Conservation (phyloP, 2,888 invertebrate genomes). For the Nemotelus pantherinus region DNA sequence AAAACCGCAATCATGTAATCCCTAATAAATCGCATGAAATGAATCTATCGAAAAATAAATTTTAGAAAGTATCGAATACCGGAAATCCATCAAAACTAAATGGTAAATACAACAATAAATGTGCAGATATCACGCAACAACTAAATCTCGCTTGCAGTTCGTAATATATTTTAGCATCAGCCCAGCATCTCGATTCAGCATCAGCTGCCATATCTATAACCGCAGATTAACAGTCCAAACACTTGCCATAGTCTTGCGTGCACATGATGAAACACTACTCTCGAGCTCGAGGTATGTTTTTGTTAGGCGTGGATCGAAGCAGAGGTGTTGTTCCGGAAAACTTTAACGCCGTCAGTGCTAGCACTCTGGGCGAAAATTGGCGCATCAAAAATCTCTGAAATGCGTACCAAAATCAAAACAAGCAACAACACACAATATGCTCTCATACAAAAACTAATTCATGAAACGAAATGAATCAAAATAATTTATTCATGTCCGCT, state of each 20-base stretch:
- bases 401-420: no score
- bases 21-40: background rate
- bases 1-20: no score
- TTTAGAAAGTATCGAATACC: slow-evolving; percentile 21
- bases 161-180: no score
- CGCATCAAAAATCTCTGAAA: no score
- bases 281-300: background rate
- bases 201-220: slow-evolving; percentile 15
- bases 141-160: background rate
- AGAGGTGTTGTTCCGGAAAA: background rate
- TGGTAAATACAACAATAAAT: background rate
- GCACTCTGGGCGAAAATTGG: background rate
- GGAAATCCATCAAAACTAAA: slow-evolving; percentile 18
- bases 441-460: no score
- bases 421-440: no score
- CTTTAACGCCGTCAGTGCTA: background rate
- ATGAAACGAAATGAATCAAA: no score
- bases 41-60: slow-evolving; percentile 9
- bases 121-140: slow-evolving; percentile 12
- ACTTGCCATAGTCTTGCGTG: slow-evolving; percentile 10
- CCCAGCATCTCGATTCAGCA: no score
- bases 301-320: background rate
- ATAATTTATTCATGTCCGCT: no score
- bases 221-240: slow-evolving; percentile 11
- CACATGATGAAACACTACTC: slow-evolving; percentile 12